These are phyloP conservation scores for Drosophila lini DNA, from an alignment of 1,140 invertebrate species.

Conservation along the genomic window DNA sequence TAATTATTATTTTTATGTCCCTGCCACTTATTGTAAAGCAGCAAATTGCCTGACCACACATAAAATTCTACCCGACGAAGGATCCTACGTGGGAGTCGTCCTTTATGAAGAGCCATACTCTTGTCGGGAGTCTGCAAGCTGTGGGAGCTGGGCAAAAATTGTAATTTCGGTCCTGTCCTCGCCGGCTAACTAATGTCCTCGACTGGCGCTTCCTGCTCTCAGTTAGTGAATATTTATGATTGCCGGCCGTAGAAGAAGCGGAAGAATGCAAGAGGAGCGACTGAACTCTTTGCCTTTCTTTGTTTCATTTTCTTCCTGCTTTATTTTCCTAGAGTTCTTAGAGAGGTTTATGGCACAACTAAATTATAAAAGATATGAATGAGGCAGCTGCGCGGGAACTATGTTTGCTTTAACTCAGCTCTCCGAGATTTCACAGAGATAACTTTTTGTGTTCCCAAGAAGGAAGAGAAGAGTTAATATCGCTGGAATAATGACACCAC, in stretches of 20 bases:
- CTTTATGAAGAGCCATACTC: conserved; percentile 42
- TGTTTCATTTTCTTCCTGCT: conserved; percentile 21
- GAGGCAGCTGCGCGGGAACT: conserved; percentile 14
- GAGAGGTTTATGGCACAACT: conserved; percentile 28
- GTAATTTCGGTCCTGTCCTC: conserved; percentile 69
- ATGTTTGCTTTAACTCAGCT: not conserved
- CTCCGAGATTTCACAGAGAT: not conserved
- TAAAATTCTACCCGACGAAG: conserved; percentile 45
- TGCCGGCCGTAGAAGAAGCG: conserved; percentile 20
- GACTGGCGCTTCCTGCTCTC: conserved; percentile 37
- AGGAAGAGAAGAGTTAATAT: not conserved
- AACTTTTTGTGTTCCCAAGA: not conserved
- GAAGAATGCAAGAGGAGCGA: conserved; percentile 27
- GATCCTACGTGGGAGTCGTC: conserved; percentile 40
- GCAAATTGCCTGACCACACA: conserved; percentile 79
- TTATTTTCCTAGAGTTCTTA: conserved; percentile 27
- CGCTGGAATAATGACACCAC: not conserved
- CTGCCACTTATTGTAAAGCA: conserved; percentile 80
- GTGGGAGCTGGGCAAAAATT: conserved; percentile 51
- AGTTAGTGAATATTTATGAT: conserved; percentile 76
- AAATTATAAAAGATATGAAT: conserved; percentile 48
- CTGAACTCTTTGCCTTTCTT: conserved; percentile 32
- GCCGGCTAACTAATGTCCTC: conserved; percentile 53
- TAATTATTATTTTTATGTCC: conserved; percentile 84
- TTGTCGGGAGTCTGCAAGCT: not conserved